Evolutionary conservation across 2,888 invertebrate species (phyloP), one percentile per base, ranked within the genome.

Genomic region (Erebia ligea): DNA sequence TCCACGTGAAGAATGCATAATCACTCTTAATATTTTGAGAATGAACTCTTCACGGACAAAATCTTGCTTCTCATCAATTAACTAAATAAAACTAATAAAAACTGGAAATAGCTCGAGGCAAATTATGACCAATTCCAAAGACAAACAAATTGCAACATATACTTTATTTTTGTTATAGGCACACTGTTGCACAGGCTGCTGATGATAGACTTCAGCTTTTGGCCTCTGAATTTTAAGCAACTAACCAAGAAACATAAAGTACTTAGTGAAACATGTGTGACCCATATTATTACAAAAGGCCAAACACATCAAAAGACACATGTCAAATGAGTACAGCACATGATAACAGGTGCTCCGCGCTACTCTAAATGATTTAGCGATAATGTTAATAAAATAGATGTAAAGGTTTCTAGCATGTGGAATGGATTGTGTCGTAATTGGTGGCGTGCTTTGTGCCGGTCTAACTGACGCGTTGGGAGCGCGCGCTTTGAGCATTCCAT

Each of bases 391-490:
- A 72, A 65, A 73, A 58, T 71, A 63, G 68, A 72, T 77, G 70
- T 65, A 69, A 73, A 74, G 70, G 73, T 72, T 69, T 74, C 69
- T 65, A 71, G 72, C 70, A 69, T 71, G 66, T 68, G 66, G 70
- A 70, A 75, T 76, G 73, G 73, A 71, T 74, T 76, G 50, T 76
- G 66, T 73, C 69, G 69, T 75, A 75, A 76, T 75, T 76, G 76
- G 68, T 73, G 62, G 75, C 76, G 74, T 75, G 76, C 73, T 71
- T 70, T 71, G 68, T 67, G 66, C 61, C 67, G 54, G 56, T 57
- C 73, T 76, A 76, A 77, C 75, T 76, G 77, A 78, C 79, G 79
- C 78, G 75, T 57, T 65, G 79, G 78, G 79, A 78, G 73, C 74
- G 74, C 73, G 78, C 72, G 71, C 74, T 75, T 73, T 75, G 70